phyloP scores from a whole-genome alignment of 2,113 vertebrate species.

The Lophochroa leadbeateri region DNA sequence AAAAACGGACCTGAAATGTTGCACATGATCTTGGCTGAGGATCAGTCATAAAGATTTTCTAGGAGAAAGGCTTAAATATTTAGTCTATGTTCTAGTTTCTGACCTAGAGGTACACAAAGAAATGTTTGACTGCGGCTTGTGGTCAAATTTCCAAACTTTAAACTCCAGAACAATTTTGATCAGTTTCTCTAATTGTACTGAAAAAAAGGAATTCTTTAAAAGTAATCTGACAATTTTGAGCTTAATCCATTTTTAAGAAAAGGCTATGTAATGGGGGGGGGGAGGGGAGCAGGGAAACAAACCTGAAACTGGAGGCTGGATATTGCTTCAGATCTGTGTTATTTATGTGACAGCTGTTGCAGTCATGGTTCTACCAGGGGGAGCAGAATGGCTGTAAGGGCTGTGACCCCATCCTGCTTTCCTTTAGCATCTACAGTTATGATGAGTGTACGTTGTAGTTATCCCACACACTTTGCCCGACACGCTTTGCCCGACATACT shows the following conservation, averaged over 20 bases:
- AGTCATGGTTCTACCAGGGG: too few relatives aligned
- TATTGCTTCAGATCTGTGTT: too few relatives aligned
- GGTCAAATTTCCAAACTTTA: neutral
- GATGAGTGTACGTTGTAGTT: too few relatives aligned
- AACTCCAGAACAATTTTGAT: neutral
- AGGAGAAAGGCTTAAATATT: neutral
- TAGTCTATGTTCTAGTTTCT: neutral
- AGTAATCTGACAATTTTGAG: neutral
- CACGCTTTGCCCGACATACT: too few relatives aligned
- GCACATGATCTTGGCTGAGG: neutral
- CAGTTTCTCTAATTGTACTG: neutral
- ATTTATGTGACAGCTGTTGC: too few relatives aligned
- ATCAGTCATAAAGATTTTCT: neutral
- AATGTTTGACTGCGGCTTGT: neutral
- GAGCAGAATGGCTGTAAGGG: too few relatives aligned
- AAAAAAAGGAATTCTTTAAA: neutral
- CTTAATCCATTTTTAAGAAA: neutral
- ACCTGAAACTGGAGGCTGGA: too few relatives aligned
- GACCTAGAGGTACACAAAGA: neutral
- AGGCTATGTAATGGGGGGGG: neutral
- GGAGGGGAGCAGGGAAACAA: too few relatives aligned
- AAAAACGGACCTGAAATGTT: neutral
- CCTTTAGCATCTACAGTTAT: too few relatives aligned
- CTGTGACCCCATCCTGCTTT: too few relatives aligned
- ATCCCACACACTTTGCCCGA: too few relatives aligned